Percentiles rank a stretch among this genome's conserved stretches.
Evolutionary conservation across 2,113 vertebrate species (phyloP).

Genomic region (Lophotis ruficrista): DNA sequence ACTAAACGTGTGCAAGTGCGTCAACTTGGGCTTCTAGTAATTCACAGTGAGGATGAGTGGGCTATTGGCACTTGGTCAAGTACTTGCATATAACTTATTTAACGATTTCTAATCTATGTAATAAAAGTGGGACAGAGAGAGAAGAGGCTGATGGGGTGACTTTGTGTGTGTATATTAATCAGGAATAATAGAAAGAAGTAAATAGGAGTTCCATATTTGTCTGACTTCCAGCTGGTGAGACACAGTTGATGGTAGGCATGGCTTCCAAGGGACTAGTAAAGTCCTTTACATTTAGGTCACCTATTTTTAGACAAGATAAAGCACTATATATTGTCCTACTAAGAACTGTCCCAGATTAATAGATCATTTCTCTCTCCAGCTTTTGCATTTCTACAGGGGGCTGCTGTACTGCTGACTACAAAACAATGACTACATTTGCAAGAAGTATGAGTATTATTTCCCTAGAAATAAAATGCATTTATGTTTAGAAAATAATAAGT

Average conservation of each 20-base stretch:
- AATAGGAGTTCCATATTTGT: background rate
- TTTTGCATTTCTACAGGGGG: background rate
- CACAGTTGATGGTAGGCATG: background rate
- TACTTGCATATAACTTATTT: background rate
- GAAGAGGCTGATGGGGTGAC: background rate
- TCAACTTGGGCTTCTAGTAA: background rate
- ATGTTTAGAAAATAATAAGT: background rate
- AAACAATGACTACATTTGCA: background rate
- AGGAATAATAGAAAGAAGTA: background rate
- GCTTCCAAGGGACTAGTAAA: background rate
- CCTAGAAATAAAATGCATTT: background rate
- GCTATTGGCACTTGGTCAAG: background rate
- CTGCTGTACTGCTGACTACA: background rate
- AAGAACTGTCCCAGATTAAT: background rate
- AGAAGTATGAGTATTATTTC: background rate
- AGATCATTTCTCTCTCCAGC: background rate
- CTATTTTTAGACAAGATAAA: conserved; percentile 54
- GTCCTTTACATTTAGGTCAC: conserved; percentile 17
- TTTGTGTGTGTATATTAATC: background rate
- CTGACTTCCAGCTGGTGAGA: background rate
- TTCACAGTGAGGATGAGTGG: background rate
- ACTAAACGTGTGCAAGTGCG: background rate
- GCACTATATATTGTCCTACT: background rate
- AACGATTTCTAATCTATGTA: background rate
- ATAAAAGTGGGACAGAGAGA: background rate